Conservation (phyloP, 2,797 vertebrate species). For the Garrulus glandarius region DNA sequence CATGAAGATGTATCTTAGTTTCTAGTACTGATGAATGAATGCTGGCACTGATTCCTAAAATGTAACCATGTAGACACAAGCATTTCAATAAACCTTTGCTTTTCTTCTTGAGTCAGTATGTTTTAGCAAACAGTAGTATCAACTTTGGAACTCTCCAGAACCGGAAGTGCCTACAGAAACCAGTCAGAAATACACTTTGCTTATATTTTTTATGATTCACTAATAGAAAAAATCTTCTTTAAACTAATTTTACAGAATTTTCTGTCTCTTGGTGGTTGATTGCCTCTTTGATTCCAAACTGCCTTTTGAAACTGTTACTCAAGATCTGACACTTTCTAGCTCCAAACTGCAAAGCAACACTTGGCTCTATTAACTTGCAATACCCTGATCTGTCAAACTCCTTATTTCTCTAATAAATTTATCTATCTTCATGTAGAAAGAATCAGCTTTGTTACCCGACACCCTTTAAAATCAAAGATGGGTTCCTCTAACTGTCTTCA, state of each 20-base stretch:
- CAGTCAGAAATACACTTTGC: background rate
- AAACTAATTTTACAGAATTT: background rate
- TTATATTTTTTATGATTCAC: background rate
- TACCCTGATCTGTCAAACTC: background rate
- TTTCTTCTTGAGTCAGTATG: background rate
- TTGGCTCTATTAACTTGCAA: background rate
- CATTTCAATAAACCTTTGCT: background rate
- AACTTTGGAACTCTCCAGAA: background rate
- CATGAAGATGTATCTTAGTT: background rate
- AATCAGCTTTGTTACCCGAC: background rate
- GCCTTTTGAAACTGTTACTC: background rate
- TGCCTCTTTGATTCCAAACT: background rate
- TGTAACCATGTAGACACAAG: background rate
- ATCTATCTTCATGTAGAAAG: background rate
- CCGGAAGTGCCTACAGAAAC: background rate
- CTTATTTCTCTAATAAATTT: background rate
- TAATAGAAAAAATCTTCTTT: background rate
- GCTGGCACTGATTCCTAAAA: background rate
- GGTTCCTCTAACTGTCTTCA: background rate
- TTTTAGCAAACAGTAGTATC: background rate
- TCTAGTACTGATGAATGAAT: background rate
- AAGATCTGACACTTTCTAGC: background rate
- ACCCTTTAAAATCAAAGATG: background rate
- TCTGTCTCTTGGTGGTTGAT: background rate
- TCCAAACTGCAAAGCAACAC: background rate